A percentile compares a stretch with the other conserved stretches of the same genome.
These are phyloP conservation scores for Sialia sialis DNA, from an alignment of 2,113 vertebrate genomes.

Conservation along the genomic window DNA sequence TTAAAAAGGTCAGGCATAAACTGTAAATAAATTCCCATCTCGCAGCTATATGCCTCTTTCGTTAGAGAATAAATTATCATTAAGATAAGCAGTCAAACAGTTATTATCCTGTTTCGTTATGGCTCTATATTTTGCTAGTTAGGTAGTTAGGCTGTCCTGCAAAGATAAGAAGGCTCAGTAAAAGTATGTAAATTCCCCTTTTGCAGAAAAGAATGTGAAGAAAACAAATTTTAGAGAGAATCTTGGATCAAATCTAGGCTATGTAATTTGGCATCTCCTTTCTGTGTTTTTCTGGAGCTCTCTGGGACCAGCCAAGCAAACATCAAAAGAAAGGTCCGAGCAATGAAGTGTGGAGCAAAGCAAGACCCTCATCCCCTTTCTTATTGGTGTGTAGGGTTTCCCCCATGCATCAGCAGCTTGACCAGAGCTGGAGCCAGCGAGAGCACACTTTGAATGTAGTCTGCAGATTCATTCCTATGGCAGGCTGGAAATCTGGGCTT, in stretches of 20 bases:
- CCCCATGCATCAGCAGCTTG: not conserved
- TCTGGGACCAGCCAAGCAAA: not conserved
- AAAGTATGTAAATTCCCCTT: not conserved
- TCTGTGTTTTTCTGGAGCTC: not conserved
- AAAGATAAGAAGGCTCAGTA: not conserved
- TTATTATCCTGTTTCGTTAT: not conserved
- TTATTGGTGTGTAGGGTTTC: not conserved
- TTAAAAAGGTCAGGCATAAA: constrained; percentile 50
- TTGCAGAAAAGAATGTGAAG: not conserved
- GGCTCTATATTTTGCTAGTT: not conserved
- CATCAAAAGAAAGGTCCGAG: not conserved
- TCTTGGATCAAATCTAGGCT: not conserved
- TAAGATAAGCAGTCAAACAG: not conserved
- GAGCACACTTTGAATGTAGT: fast-evolving
- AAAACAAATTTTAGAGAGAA: not conserved
- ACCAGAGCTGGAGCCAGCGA: not conserved
- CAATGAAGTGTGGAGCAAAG: not conserved
- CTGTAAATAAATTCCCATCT: constrained; percentile 52
- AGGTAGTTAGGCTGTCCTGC: not conserved
- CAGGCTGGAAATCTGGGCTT: not conserved
- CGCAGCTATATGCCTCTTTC: not conserved
- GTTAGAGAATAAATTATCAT: constrained; percentile 17
- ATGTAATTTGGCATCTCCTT: not conserved
- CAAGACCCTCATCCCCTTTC: not conserved
- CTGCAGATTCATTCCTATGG: not conserved